phyloP scores from a whole-genome alignment of 2,113 vertebrate genomes.

The Oceanites oceanicus region DNA sequence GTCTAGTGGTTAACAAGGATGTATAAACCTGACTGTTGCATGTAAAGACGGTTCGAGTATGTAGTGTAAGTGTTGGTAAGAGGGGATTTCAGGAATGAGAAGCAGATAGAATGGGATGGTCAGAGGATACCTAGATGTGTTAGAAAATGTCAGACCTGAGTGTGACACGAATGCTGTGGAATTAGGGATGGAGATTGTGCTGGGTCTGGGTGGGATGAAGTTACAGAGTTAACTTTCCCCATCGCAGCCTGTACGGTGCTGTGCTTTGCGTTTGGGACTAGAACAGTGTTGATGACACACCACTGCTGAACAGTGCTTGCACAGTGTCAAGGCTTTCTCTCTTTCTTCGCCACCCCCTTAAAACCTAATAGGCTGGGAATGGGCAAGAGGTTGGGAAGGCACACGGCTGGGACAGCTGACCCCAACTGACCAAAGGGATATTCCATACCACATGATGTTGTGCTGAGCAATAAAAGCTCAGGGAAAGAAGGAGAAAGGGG shows the following conservation, averaged over 20 bases:
- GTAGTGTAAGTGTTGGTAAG: not conserved
- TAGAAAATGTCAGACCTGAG: not conserved
- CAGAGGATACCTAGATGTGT: not conserved
- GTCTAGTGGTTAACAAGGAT: not conserved
- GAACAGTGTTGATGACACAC: not conserved
- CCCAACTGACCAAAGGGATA: not conserved
- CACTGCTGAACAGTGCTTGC: not conserved
- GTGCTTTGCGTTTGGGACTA: not conserved
- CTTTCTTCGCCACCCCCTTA: not conserved
- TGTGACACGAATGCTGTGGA: not conserved
- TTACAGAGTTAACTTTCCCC: not conserved
- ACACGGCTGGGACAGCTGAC: not conserved
- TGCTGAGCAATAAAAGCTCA: not conserved
- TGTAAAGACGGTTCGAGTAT: not conserved
- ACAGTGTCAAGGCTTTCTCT: not conserved
- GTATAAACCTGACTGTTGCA: not conserved
- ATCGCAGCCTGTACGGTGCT: not conserved
- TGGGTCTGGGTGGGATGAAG: not conserved
- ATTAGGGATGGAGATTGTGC: not conserved
- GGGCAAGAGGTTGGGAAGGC: not conserved
- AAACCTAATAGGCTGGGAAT: not conserved
- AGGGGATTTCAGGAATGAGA: not conserved
- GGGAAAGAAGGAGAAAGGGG: not conserved
- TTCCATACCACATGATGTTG: fast-evolving
- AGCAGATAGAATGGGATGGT: not conserved